phyloP scores from a whole-genome alignment of 2,797 vertebrate genomes.

The Setipinna tenuifilis region DNA sequence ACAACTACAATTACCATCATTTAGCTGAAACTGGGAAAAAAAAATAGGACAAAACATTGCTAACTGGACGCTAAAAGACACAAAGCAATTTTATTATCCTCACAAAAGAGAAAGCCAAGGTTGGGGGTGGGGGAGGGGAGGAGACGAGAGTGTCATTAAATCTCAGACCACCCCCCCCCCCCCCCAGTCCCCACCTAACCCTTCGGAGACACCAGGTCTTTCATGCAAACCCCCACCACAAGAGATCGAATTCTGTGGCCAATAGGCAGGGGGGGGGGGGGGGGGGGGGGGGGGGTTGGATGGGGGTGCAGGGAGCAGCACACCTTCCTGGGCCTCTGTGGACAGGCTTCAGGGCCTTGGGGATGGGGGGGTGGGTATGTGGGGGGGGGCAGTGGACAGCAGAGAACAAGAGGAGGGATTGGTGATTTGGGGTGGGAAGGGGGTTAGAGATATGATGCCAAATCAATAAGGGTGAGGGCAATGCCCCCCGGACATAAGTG shows the following conservation, averaged over 20 bases:
- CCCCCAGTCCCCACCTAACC: neutral
- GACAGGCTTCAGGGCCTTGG: neutral
- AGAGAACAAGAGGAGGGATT: neutral
- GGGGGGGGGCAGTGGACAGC: neutral
- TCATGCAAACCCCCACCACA: neutral
- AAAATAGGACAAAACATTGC: neutral
- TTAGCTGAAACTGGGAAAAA: neutral
- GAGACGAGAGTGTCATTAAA: too few species aligned
- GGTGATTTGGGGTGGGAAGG: neutral
- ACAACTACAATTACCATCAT: neutral
- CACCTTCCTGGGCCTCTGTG: neutral
- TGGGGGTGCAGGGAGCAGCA: too few species aligned
- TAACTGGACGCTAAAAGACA: neutral
- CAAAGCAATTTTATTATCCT: neutral
- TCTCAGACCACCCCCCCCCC: too few species aligned
- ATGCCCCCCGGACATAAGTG: neutral
- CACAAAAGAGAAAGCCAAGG: neutral
- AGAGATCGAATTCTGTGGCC: neutral
- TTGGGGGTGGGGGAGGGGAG: neutral
- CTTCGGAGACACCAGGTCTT: neutral
- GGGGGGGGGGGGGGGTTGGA: neutral
- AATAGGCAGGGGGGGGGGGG: neutral
- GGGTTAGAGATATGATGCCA: neutral
- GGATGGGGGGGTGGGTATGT: too few species aligned
- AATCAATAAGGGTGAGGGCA: constrained; percentile 5